phyloP scores from a whole-genome alignment of 2,113 vertebrate species.

The Scolopax mira region DNA sequence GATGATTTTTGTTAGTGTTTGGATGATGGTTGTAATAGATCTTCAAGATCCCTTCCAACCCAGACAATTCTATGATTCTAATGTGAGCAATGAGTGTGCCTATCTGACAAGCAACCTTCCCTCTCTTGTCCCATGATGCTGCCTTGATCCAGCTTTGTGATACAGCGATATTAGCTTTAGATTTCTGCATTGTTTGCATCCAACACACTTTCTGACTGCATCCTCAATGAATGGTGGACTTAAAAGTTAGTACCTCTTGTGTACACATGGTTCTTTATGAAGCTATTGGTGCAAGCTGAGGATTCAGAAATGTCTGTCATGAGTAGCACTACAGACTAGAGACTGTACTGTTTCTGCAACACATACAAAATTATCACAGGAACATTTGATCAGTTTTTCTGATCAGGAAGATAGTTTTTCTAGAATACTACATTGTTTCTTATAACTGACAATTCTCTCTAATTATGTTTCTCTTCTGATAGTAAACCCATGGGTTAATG shows the following conservation, averaged over 20 bases:
- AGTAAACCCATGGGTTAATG: neutral
- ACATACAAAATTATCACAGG: neutral
- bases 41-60: no score
- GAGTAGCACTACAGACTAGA: neutral
- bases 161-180: neutral
- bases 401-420: neutral
- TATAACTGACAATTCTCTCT: neutral
- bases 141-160: neutral
- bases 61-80: neutral
- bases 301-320: neutral
- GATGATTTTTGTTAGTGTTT: no score
- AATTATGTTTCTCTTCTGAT: neutral
- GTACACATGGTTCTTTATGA: fast-evolving
- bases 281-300: neutral
- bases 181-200: neutral
- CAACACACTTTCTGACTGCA: neutral
- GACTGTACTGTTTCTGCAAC: neutral
- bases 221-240: fast-evolving
- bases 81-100: neutral
- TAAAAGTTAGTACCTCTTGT: neutral
- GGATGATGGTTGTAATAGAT: no score
- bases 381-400: no score
- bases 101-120: neutral
- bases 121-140: neutral
- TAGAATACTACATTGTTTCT: neutral